Conservation (phyloP, 2,113 vertebrate genomes). For the Ptyas mucosa region DNA sequence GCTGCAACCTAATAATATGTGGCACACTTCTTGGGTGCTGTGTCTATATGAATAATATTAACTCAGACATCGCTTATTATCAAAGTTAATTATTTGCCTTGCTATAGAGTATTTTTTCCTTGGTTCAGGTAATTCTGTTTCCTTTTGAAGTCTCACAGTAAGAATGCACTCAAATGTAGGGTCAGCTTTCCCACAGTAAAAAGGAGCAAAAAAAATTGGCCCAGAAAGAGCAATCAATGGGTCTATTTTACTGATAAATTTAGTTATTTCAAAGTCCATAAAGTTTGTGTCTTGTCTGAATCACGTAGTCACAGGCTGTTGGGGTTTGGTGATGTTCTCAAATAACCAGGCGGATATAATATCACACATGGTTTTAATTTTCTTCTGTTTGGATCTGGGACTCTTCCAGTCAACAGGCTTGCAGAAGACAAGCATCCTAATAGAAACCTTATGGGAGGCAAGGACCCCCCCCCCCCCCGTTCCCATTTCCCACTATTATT, state of each 20-base stretch:
- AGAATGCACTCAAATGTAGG: neutral
- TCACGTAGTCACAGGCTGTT: neutral
- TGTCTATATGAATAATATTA: neutral
- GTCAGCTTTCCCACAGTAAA: neutral
- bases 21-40: neutral
- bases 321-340: neutral
- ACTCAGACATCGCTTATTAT: neutral
- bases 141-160: neutral
- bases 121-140: neutral
- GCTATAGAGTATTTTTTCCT: neutral
- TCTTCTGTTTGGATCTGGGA: neutral
- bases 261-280: neutral
- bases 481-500: neutral
- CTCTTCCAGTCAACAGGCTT: neutral
- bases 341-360: neutral
- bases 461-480: neutral
- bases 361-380: neutral
- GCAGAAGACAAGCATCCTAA: neutral
- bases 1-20: neutral
- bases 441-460: neutral
- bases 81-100: neutral
- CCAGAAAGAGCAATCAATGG: neutral
- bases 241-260: neutral
- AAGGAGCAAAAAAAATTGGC: neutral
- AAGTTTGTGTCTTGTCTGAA: neutral